Evolutionary conservation across 2,888 invertebrate genomes (phyloP).

Genomic region (Morpho helenor): DNA sequence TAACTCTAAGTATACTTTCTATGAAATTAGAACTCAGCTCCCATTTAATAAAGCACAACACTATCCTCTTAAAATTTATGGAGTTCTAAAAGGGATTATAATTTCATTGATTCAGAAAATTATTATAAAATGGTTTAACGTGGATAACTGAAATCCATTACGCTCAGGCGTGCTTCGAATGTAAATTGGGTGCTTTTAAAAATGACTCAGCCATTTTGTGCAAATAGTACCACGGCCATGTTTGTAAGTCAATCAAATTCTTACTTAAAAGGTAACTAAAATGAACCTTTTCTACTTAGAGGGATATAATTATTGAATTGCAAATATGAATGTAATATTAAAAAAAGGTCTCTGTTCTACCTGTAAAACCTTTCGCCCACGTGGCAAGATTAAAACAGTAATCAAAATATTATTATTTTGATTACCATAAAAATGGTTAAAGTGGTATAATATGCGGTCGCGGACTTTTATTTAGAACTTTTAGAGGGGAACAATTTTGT

Average conservation of each 20-base stretch:
- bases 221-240: slow-evolving; percentile 10
- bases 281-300: neutral
- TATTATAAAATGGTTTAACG: slow-evolving; percentile 22
- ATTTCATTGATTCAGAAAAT: slow-evolving; percentile 7
- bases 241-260: neutral
- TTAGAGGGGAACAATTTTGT: too few species aligned
- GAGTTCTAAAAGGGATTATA: neutral
- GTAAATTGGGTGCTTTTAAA: slow-evolving; percentile 19
- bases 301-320: neutral
- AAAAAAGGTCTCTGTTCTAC: neutral
- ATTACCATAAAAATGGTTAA: too few species aligned
- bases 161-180: slow-evolving; percentile 17
- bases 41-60: too few species aligned
- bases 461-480: too few species aligned
- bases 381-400: too few species aligned
- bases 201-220: slow-evolving; percentile 12
- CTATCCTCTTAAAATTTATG: neutral
- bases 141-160: slow-evolving; percentile 24
- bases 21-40: neutral
- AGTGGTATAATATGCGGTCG: too few species aligned
- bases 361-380: too few species aligned
- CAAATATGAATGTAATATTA: neutral
- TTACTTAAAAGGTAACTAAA: neutral
- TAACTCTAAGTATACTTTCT: too few species aligned
- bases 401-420: too few species aligned